Evolutionary conservation across 2,797 vertebrate species (phyloP).

Genomic region (Peromyscus nudipes): DNA sequence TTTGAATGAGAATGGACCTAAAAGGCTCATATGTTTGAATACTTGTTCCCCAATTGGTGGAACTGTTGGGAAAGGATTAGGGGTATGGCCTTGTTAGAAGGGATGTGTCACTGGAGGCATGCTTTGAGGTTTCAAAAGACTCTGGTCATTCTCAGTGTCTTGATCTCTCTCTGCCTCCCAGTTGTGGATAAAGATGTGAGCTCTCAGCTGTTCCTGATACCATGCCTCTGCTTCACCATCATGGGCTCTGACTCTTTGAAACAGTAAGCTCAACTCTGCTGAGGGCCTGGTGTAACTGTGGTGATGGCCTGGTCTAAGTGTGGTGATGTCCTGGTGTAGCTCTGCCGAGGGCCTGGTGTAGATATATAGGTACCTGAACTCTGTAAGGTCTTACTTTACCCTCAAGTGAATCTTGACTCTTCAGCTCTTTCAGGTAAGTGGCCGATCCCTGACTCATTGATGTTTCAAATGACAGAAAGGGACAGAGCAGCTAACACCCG

Average conservation of each 20-base stretch:
- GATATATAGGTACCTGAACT: not conserved
- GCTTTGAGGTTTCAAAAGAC: not conserved
- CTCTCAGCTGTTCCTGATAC: not conserved
- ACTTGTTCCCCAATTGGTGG: not conserved
- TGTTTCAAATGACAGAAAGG: slow-evolving; percentile 48
- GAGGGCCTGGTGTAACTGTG: not conserved
- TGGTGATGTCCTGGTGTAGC: too few relatives aligned
- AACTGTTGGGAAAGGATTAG: not conserved
- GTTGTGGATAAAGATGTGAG: not conserved
- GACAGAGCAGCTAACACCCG: not conserved
- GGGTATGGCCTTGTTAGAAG: not conserved
- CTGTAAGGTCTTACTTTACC: not conserved
- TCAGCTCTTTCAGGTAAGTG: not conserved
- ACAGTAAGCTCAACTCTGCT: not conserved
- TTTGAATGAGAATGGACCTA: not conserved
- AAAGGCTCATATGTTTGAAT: not conserved
- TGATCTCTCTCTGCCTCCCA: not conserved
- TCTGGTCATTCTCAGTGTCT: not conserved
- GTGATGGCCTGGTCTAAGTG: not conserved
- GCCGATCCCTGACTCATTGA: not conserved
- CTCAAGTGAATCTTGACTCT: not conserved
- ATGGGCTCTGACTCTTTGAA: not conserved
- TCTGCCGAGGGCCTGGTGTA: too few relatives aligned
- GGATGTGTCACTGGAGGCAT: not conserved
- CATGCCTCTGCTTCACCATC: not conserved